These are phyloP conservation scores for Temnothorax unifasciatus DNA, from an alignment of 2,888 invertebrate genomes.

Conservation along the genomic window DNA sequence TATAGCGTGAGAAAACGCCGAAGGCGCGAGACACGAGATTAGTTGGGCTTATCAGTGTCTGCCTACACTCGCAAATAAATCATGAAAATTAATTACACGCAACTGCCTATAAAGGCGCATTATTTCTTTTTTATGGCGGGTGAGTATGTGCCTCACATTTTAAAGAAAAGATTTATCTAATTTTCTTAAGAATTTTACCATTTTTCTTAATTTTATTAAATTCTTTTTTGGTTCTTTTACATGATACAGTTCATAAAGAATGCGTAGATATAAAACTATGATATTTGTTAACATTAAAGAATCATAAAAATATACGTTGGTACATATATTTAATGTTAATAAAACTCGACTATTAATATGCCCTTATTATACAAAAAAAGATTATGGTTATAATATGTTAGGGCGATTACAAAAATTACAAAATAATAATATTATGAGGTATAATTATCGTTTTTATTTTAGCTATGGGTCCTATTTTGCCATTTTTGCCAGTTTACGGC, in stretches of 20 bases:
- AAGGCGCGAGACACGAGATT: background rate
- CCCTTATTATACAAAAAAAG: background rate
- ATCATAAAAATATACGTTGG: background rate
- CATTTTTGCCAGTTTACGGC: conserved; percentile 92
- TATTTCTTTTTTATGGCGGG: conserved; percentile 96
- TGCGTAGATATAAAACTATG: background rate
- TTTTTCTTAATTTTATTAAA: background rate
- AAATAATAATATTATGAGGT: conserved; percentile 4
- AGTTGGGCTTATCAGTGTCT: background rate
- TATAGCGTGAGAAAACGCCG: background rate
- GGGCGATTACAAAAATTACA: background rate
- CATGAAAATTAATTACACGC: conserved; percentile 89
- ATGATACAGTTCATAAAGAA: background rate
- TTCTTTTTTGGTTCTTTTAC: background rate
- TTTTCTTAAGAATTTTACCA: background rate
- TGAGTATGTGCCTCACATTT: conserved; percentile 85
- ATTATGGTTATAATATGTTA: background rate
- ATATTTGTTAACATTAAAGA: background rate
- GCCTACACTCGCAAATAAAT: conserved; percentile 27
- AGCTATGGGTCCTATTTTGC: conserved; percentile 94
- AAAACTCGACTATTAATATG: background rate
- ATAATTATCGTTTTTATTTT: conserved; percentile 78
- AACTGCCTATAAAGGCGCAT: conserved; percentile 94
- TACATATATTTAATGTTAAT: background rate
- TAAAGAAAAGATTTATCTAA: background rate